These are phyloP conservation scores for Slavum lentiscoides DNA, from an alignment of 2,888 invertebrate species.

Conservation along the genomic window DNA sequence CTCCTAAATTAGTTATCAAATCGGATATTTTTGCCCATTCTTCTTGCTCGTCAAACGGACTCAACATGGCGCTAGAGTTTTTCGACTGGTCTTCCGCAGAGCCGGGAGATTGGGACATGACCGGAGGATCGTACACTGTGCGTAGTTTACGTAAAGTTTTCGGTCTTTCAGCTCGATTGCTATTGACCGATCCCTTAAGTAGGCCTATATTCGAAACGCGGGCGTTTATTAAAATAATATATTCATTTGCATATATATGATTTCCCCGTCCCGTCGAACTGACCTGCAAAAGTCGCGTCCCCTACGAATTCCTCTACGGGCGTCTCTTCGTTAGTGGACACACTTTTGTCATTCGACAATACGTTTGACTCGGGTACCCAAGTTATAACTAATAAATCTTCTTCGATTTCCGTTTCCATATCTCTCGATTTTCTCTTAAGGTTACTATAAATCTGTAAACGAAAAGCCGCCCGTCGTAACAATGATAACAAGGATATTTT, in stretches of 20 bases:
- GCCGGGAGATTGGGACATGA: slow-evolving; percentile 53
- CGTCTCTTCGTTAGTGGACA: slow-evolving; percentile 75
- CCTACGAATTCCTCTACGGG: slow-evolving; percentile 79
- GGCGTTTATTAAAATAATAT: not conserved
- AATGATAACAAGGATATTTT: not conserved
- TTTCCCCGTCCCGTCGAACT: slow-evolving; percentile 58
- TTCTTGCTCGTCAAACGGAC: slow-evolving; percentile 90
- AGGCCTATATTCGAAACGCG: slow-evolving; percentile 68
- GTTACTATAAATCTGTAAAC: slow-evolving; percentile 61
- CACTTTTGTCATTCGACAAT: slow-evolving; percentile 74
- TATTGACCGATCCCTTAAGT: slow-evolving; percentile 79
- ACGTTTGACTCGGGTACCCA: slow-evolving; percentile 64
- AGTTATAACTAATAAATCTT: slow-evolving; percentile 61
- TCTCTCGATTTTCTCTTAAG: slow-evolving; percentile 77
- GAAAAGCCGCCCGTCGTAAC: not conserved
- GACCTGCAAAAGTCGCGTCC: slow-evolving; percentile 86
- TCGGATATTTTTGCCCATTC: slow-evolving; percentile 96
- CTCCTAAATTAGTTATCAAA: slow-evolving; percentile 92
- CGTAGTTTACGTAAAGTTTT: slow-evolving; percentile 75
- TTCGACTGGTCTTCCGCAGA: slow-evolving; percentile 55
- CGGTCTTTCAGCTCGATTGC: slow-evolving; percentile 71
- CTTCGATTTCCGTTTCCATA: slow-evolving; percentile 81
- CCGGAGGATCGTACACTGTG: slow-evolving; percentile 67
- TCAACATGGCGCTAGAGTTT: slow-evolving; percentile 63
- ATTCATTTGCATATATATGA: too few relatives aligned